Evolutionary conservation across 2,797 vertebrate genomes (phyloP), one percentile per base, ranked within the genome.

Genomic region (Lithobates pipiens): DNA sequence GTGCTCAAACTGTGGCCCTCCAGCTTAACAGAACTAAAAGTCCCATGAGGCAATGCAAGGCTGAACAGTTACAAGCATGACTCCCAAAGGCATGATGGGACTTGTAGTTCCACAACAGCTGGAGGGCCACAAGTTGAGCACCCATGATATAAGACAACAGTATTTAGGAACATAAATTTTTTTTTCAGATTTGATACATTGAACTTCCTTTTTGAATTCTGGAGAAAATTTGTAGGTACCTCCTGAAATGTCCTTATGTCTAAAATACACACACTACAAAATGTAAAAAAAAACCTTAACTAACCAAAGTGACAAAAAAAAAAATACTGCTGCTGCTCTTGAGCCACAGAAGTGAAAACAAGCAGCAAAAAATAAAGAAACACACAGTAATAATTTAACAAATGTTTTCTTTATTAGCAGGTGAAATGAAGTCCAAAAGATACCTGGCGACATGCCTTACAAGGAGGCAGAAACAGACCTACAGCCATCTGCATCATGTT

Each of bases 401-500:
- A 61, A 61, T 61, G 6, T 18, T 57, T 29, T 79, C 50, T 75
- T 65, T 42, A 67, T 69, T 69, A 50, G 39, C 63, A 77, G 65
- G 32, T 80, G 18, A 73, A 29, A 75, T 69, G 42, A 23, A 39
- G 50, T 72, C 74, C 75, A 86, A 36, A 27, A 75, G 42, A 50
- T 68, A 78, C 54, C 74, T 82, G 80, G 79, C 79, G 67, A 27
- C 27, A 42, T 34, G 79, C 80, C 80, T 46, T 10, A 15, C 42
- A 42, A 8, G 21, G 42, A 77, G 68, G 57, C 36, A 61, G 67
- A 50, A 63, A 65, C 74, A 86, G 80, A 77, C 80, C 10, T 42
- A 75, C 2, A 27, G 71, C 80, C 85, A 86, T 83, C 80, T 83
- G 80, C 80, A 74, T 83, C 57, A 27, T 74, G 80, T 61, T 82